phyloP scores from a whole-genome alignment of 2,113 vertebrate species.

The Paraplagusia blochii region DNA sequence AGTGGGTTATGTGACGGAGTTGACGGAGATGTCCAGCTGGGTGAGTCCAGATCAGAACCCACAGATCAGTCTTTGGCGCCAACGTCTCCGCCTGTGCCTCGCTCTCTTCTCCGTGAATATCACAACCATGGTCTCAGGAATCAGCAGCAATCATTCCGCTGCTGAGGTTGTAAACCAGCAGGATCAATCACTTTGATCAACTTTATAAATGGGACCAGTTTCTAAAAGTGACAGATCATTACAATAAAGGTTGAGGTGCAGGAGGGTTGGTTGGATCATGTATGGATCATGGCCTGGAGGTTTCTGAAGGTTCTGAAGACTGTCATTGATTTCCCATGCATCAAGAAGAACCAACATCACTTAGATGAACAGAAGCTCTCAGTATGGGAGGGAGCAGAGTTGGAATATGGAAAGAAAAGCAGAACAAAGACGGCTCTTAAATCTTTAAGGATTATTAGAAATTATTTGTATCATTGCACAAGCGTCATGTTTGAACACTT shows the following conservation, averaged over 20 bases:
- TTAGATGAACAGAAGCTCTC: conserved; percentile 28
- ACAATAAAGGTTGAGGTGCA: conserved; percentile 57
- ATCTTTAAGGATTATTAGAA: conserved; percentile 46
- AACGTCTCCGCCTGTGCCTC: conserved; percentile 36
- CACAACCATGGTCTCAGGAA: conserved; percentile 49
- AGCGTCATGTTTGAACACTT: conserved; percentile 22
- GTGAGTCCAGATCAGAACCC: conserved; percentile 66
- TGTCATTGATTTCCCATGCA: conserved; percentile 64
- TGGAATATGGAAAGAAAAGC: conserved; percentile 33
- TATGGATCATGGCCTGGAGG: conserved; percentile 67
- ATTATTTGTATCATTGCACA: conserved; percentile 25
- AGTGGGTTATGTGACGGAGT: too few relatives aligned
- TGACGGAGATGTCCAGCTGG: conserved; percentile 69
- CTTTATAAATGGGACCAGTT: conserved; percentile 62
- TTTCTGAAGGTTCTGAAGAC: conserved; percentile 46
- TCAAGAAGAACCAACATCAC: conserved; percentile 42
- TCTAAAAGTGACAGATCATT: conserved; percentile 70
- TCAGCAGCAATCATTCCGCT: conserved; percentile 57
- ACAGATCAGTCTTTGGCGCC: too few relatives aligned
- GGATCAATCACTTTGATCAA: conserved; percentile 63
- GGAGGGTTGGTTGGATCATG: conserved; percentile 37
- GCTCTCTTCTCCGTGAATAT: conserved; percentile 24
- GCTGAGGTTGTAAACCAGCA: conserved; percentile 73
- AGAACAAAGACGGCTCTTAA: conserved; percentile 32
- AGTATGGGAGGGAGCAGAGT: conserved; percentile 14